Percentiles rank a stretch among this genome's conserved stretches.
phyloP scores from a whole-genome alignment of 1,140 invertebrate genomes.

The Calliphora vicina region DNA sequence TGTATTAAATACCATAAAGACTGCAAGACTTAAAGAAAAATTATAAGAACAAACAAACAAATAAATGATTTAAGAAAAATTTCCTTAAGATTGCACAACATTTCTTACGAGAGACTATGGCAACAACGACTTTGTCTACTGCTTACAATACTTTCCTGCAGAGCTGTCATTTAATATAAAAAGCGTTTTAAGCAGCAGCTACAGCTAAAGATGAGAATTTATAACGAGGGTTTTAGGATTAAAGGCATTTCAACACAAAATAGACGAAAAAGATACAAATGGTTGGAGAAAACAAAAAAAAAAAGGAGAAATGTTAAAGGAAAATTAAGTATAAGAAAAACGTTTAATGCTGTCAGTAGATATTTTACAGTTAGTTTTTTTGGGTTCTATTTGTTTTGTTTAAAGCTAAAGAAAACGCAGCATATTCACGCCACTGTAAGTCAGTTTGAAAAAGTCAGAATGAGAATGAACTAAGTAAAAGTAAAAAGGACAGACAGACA shows the following conservation, averaged over 20 bases:
- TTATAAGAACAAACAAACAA: neutral
- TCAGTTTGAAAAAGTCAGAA: neutral
- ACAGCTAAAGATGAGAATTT: neutral
- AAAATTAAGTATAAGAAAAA: neutral
- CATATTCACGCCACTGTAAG: neutral
- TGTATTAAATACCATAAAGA: neutral
- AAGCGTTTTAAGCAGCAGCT: neutral
- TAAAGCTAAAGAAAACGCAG: neutral
- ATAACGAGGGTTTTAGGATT: constrained; percentile 13
- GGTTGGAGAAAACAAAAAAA: neutral
- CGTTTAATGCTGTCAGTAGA: constrained; percentile 12
- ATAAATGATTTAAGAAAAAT: neutral
- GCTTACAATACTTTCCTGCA: too few species aligned
- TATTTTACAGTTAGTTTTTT: neutral
- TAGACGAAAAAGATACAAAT: neutral
- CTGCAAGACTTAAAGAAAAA: neutral
- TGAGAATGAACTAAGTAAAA: neutral
- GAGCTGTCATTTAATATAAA: neutral
- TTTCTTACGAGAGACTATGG: neutral
- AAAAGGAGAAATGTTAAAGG: neutral
- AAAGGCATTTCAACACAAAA: constrained; percentile 9
- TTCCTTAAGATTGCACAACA: neutral
- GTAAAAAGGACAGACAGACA: neutral
- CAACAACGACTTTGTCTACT: neutral
- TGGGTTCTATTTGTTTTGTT: neutral